Evolutionary conservation across 2,888 invertebrate genomes (phyloP), one percentile per base, ranked within the genome.

Genomic region (Standfussiana lucernea): DNA sequence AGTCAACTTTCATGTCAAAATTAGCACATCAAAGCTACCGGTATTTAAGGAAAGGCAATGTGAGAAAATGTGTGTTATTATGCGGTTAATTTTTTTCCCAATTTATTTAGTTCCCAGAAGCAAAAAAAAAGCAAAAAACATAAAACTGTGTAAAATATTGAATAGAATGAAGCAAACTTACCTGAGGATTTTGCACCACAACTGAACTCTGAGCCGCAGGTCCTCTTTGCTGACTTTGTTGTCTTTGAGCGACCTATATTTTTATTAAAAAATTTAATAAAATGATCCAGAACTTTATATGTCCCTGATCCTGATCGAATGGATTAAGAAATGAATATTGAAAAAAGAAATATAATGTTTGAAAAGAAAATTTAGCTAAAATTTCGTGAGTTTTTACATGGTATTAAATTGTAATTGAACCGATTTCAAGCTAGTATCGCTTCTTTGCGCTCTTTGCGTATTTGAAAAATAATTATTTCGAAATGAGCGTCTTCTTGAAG

Each of bases 171-270:
- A 24, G n/a, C 13, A 64, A 62, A 15, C 64, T 64, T 64, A 64
- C 96, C 90, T 93, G 93, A 80, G 88, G 91, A 11, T 83, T 85
- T 77, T 95, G 96, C 18, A 95, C 92, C 0, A 94, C 92, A 10
- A 95, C 93, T 0, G 94, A 91, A 7, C 89, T 88, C 0, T 84
- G 76, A 1, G 93, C 79, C 0, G 91, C 78, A 0, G 94, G 90
- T 10, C 90, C 93, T 77, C 96, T 90, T 74, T 96, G 96, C 83
- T 96, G 97, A 79, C 94, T 97, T 73, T 97, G 97, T 76, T 97
- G 97, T 80, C 97, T 93, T 88, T 97, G 97, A 2, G 97, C 95
- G 8, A 97, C 97, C 97, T 97, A 90, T 37, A 94, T 53, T n/a
- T 81, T 1, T 40, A 24, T 40, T 3, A 69, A 62, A 50, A 69